Base-by-base conservation (phyloP, 2,797 vertebrate species). In the Macroramphosus scolopax region DNA sequence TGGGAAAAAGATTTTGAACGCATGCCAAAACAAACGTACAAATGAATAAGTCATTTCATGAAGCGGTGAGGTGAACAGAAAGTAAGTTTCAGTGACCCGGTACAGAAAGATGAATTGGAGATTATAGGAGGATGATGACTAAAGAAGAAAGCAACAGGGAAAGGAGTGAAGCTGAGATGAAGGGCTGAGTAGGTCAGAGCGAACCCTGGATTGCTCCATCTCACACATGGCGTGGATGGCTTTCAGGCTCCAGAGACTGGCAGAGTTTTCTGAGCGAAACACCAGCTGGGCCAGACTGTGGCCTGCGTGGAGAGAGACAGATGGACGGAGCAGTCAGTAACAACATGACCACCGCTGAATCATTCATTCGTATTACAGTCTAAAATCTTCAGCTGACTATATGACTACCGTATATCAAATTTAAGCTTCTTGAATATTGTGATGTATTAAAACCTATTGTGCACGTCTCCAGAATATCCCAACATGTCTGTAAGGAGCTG, bases 191-290 rank as follows among this genome's bases (percentile, higher is more conserved):
- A 68, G 42, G 51, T 41, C 5, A 42, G 45, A 46, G 69, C 90
- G 78, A 77, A 99, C 96, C 94, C 93, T 93, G 52, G 92, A 91
- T 75, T 93, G 91, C 76, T 99, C 96, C 77, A 97, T 95, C 80
- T 93, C 93, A 75, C 96, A 99, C 95, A 99, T 99, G 79, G 95
- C 92, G 44, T 94, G 92, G 86, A 99, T 95, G 50, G 95, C 92
- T 52, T 93, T 93, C 66, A 97, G 87, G 75, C 95, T 98, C 96
- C 96, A 99, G 65, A 99, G 92, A 81, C 96, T 99, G 74, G 93
- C 96, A 4, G 93, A 93, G 60, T 94, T 96, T 81, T 93, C 95
- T 45, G 96, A 98, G 86, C 96, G 94, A 84, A 97, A 99, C 68
- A 99, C 96, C 87, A 98, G 86, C 85, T 96, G 94, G 58, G 95